Evolutionary conservation across 2,888 invertebrate species (phyloP), one percentile per base, ranked within the genome.

Genomic region (Antheraea yamamai): DNA sequence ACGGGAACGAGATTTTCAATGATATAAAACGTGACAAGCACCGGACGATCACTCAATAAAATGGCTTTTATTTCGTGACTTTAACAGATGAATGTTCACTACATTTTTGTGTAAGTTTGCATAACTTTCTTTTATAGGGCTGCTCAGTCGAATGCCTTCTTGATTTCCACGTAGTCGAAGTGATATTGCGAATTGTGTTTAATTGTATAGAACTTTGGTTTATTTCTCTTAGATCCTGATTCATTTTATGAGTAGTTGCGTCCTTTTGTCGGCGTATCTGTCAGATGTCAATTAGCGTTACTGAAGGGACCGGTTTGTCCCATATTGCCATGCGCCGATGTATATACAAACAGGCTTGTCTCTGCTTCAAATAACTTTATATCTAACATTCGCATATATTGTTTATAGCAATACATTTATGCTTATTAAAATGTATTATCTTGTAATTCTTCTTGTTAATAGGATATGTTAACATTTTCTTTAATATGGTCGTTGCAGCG

Each of bases 21-120:
- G 88, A 90, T 88, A 88, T 89, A 89, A 89, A 94, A 93, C 90
- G 93, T 90, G 91, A 91, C 91, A 93, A 89, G 87, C 80, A 74
- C 89, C 87, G 83, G 87, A 81, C 84, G 88, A 91, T 92, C 91
- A 90, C 89, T 92, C 91, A 92, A 91, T 91, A 93, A 93, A 93
- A 92, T 93, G 88, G 88, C 83, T 92, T 94, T 93, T 94, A 94
- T 93, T 90, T 83, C 88, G 79, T 87, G 83, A 82, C 82, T 81
- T 86, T 87, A 89, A 92, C 92, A 91, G 93, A 91, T 90, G 92
- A 93, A 89, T 92, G 89, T 93, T 84, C 88, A 81, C 75, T 87
- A 85, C 77, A 87, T 88, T 88, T 89, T 90, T 89, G 80, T 86
- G 83, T 79, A 77, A 81, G 82, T 82, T 89, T 87, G 75, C 78